These are phyloP conservation scores for Lepidochrysops patricia DNA, from an alignment of 2,888 invertebrate genomes.

Conservation along the genomic window DNA sequence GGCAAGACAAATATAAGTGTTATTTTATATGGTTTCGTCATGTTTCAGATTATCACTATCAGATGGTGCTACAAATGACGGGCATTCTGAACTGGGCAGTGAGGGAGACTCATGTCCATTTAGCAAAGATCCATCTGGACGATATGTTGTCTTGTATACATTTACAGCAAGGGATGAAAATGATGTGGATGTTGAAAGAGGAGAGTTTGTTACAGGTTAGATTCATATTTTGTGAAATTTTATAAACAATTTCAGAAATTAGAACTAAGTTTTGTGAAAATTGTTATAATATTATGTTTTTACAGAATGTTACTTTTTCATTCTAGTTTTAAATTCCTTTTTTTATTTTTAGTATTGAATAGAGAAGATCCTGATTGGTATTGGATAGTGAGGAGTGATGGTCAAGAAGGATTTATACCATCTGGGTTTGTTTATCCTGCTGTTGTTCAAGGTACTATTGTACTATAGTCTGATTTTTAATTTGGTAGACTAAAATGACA, in stretches of 20 bases:
- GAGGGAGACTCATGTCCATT: constrained; percentile 80
- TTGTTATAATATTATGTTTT: neutral
- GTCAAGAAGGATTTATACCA: constrained; percentile 96
- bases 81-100: constrained; percentile 63
- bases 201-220: constrained; percentile 92
- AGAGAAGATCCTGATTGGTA: constrained; percentile 97
- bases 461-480: no score
- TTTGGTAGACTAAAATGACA: no score
- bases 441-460: constrained; percentile 76
- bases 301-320: neutral
- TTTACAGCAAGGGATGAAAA: constrained; percentile 95
- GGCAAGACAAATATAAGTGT: neutral
- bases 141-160: constrained; percentile 93
- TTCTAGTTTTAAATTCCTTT: no score
- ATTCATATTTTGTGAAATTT: no score
- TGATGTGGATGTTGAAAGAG: constrained; percentile 93
- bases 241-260: no score
- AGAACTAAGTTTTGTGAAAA: no score
- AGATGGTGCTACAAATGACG: constrained; percentile 62
- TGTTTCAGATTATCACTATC: constrained; percentile 52
- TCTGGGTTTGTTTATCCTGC: constrained; percentile 95
- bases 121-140: constrained; percentile 88
- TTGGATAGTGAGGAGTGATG: constrained; percentile 94
- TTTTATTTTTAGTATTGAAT: constrained; percentile 80
- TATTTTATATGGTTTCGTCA: constrained; percentile 7